A percentile compares a stretch with the other conserved stretches of the same genome.
Evolutionary conservation across 2,113 vertebrate species (phyloP).

Genomic region (Emydocephalus ijimae): DNA sequence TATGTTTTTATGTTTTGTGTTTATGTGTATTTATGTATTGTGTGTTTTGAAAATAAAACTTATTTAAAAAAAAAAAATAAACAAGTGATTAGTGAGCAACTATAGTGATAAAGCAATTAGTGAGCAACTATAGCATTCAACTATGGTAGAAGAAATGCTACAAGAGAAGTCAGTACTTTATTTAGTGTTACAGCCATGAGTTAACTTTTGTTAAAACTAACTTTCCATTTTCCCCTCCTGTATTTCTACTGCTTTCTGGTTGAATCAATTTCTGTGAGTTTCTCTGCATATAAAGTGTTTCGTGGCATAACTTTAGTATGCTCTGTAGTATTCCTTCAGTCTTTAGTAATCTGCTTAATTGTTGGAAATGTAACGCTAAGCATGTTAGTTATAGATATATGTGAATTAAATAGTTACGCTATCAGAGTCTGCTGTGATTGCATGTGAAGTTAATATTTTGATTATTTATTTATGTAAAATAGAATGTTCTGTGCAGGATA

Average conservation of each 20-base stretch:
- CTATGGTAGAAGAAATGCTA: neutral
- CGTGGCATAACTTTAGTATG: neutral
- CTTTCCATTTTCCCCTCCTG: neutral
- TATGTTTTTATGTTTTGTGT: too few relatives aligned
- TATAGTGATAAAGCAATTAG: neutral
- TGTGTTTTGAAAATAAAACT: too few relatives aligned
- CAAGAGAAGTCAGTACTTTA: neutral
- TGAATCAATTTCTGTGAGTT: conserved; percentile 24
- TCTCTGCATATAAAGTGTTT: conserved; percentile 12
- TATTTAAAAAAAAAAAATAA: too few relatives aligned
- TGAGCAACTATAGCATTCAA: neutral
- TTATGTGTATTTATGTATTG: too few relatives aligned
- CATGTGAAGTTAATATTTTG: neutral
- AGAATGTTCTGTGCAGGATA: neutral
- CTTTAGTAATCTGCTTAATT: neutral
- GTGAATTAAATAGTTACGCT: neutral
- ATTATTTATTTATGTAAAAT: conserved; percentile 24
- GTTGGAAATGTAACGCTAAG: conserved; percentile 12
- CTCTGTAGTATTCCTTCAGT: neutral
- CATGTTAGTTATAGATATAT: neutral
- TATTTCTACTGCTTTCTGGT: conserved; percentile 41
- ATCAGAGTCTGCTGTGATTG: neutral
- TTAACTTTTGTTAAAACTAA: conserved; percentile 13
- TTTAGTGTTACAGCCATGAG: neutral
- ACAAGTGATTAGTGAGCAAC: neutral